phyloP scores from a whole-genome alignment of 2,797 vertebrate species.

The Chromobotia macracanthus region DNA sequence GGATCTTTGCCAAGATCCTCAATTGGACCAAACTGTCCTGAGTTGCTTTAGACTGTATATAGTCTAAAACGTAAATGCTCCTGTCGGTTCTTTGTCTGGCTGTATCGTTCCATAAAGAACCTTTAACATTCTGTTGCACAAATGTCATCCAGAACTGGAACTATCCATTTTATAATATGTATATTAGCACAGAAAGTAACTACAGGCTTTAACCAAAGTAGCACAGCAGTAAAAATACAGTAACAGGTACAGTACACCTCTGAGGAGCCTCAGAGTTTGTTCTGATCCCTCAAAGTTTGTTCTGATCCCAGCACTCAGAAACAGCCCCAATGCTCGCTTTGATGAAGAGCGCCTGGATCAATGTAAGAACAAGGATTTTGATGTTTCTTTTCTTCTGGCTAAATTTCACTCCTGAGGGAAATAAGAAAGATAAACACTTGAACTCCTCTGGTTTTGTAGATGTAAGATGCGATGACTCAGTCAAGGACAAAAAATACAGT shows the following conservation, averaged over 20 bases:
- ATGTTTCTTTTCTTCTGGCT: conserved; percentile 17
- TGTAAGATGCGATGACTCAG: neutral
- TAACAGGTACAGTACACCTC: neutral
- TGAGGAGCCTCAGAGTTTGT: neutral
- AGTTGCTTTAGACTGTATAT: no score
- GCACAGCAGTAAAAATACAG: neutral
- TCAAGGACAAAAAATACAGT: neutral
- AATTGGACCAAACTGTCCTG: no score
- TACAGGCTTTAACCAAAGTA: neutral
- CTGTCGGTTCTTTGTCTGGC: no score
- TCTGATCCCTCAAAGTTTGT: neutral
- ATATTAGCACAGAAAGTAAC: neutral
- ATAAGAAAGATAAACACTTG: conserved; percentile 26
- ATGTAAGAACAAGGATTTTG: conserved; percentile 32
- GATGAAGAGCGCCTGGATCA: conserved; percentile 10
- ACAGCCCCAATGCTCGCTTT: conserved; percentile 21
- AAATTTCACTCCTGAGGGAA: conserved; percentile 18
- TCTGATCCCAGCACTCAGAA: conserved; percentile 3
- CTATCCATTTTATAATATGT: neutral
- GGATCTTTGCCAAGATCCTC: no score
- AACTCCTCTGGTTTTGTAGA: conserved; percentile 17
- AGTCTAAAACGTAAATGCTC: no score
- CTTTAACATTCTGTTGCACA: neutral
- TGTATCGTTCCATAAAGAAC: no score
- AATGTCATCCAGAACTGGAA: neutral